Base-by-base conservation (phyloP, 2,888 invertebrate genomes). In the Drosophila leonis region DNA sequence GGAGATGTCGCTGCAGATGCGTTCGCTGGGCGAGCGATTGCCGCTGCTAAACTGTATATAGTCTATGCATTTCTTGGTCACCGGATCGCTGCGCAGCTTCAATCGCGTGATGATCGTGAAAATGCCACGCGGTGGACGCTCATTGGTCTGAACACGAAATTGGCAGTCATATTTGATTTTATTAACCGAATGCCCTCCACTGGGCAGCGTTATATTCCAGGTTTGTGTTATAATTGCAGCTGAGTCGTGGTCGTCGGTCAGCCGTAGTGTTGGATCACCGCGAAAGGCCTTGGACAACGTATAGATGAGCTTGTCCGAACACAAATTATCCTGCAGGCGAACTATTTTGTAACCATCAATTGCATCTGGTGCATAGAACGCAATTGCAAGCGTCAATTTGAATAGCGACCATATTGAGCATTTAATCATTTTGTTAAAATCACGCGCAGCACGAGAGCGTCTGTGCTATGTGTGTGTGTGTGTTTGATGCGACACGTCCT, bases 41-140 rank as follows among this genome's bases (percentile, higher is more conserved):
- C 92, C 92, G 15, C 84, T 84, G 3, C 82, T 82, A 33, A 93
- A 92, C 56, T 92, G 91, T 59, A 93, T 91, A 15, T 89, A 93
- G 56, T 93, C 93, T 20, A 90, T 80, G 72, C 93, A 93, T 41
- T 78, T 65, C 2, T 75, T 69, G 1, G 89, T 90, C 4, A 71
- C 72, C 1, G 89, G 90, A 83, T 92, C 84, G 9, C 71, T 77
- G 2, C 93, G 89, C 39, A 92, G 91, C 66, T 93, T 93, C 0
- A 92, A 75, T 2, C 90, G 90, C 0, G 92, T 92, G 10, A 92
- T 92, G 1, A 91, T 88, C 0, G 91, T 92, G 59, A 91, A 92
- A 13, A 92, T 91, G 15, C 92, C 92, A 13, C 90, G 86, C 12
- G 83, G 82, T 1, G 85, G 82, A 24, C 86, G 82, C 4, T 90